phyloP scores from a whole-genome alignment of 2,888 invertebrate species.

The Stramonita haemastoma region DNA sequence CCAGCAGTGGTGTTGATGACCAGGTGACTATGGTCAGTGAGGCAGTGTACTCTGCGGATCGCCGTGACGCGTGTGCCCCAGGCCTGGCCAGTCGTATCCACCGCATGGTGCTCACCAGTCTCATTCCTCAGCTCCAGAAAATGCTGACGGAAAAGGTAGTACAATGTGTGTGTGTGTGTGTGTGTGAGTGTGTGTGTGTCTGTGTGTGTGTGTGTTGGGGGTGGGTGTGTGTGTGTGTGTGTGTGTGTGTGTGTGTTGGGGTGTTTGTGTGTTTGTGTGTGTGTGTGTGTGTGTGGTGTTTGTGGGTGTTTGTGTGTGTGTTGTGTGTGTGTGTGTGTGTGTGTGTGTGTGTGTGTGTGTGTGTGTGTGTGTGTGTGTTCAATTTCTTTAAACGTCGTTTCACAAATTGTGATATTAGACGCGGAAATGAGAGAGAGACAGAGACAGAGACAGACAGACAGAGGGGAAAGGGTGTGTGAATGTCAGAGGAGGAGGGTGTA shows the following conservation, averaged over 20 bases:
- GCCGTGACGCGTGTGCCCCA: conserved; percentile 60
- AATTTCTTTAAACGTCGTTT: too few species aligned
- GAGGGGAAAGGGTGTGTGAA: too few species aligned
- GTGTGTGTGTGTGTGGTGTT: background rate
- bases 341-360: background rate
- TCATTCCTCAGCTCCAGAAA: conserved; percentile 89
- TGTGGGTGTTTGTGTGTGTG: background rate
- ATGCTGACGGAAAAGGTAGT: conserved; percentile 81
- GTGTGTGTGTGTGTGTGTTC: background rate
- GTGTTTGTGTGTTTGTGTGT: background rate
- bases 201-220: background rate
- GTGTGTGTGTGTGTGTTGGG: too few species aligned
- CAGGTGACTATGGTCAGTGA: too few species aligned
- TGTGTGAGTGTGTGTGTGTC: background rate
- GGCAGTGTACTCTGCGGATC: conserved; percentile 39
- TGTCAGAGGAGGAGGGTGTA: too few species aligned
- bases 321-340: background rate
- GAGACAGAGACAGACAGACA: too few species aligned
- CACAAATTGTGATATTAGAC: too few species aligned
- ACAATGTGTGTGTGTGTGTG: background rate
- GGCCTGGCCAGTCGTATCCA: conserved; percentile 86
- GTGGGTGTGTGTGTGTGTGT: too few species aligned
- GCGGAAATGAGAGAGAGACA: too few species aligned
- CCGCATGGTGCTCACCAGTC: conserved; percentile 83
- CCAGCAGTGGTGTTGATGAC: background rate